Percentiles rank a stretch among this genome's conserved stretches.
Conservation (phyloP, 2,888 invertebrate genomes). For the Pristionchus japonicus region DNA sequence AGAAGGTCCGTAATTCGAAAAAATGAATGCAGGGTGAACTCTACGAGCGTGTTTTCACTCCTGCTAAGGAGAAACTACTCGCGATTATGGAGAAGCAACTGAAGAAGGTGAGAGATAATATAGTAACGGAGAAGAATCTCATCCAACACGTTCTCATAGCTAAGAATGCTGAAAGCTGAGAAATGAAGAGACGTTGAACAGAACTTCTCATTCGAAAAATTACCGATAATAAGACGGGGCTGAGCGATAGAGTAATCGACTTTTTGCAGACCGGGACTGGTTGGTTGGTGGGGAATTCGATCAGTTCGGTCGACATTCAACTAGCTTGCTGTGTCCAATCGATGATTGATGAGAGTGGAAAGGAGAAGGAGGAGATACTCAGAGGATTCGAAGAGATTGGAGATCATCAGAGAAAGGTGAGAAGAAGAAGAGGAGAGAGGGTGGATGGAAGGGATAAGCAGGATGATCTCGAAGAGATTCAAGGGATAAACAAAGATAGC, state of each 20-base stretch:
- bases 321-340: background rate
- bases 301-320: conserved; percentile 4
- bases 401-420: background rate
- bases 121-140: no score
- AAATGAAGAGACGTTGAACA: no score
- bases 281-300: conserved; percentile 8
- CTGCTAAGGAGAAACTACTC: background rate
- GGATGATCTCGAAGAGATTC: no score
- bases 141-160: no score
- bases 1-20: no score
- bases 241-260: background rate
- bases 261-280: background rate
- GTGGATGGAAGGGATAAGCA: no score
- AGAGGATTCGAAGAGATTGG: conserved; percentile 9
- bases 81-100: background rate
- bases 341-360: conserved; percentile 14
- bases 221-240: background rate
- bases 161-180: no score
- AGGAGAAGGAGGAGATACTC: conserved; percentile 8
- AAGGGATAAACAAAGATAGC: background rate
- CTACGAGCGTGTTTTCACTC: background rate
- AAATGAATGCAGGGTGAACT: background rate
- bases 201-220: no score
- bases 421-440: background rate
- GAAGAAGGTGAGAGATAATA: background rate